phyloP scores from a whole-genome alignment of 2,113 vertebrate species.

The Malurus melanocephalus region DNA sequence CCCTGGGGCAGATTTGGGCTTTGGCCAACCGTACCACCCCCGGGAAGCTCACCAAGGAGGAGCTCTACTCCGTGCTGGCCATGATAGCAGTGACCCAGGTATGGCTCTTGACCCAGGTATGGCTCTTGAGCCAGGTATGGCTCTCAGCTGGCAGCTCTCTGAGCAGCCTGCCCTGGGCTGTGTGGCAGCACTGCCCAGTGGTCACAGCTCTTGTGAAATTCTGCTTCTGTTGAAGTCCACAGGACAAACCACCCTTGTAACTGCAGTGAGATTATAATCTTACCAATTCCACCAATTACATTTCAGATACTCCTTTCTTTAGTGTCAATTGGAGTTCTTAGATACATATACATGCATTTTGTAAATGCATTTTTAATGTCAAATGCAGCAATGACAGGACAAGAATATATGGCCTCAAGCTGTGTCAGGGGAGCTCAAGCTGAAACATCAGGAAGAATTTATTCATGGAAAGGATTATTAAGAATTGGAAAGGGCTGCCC shows the following conservation, averaged over 20 bases:
- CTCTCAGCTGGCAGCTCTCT: background rate
- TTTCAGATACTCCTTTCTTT: background rate
- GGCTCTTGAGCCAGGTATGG: conserved; percentile 77
- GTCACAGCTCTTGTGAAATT: background rate
- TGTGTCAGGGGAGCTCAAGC: background rate
- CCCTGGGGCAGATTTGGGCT: conserved; percentile 96
- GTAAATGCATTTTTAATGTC: background rate
- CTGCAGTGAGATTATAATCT: background rate
- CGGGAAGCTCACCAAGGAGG: conserved; percentile 95
- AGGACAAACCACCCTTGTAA: background rate
- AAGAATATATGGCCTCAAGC: background rate
- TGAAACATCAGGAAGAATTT: background rate
- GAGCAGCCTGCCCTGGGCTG: background rate
- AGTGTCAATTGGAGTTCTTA: background rate
- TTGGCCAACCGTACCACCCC: conserved; percentile 94
- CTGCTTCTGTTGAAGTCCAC: background rate
- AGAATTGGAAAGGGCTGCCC: background rate
- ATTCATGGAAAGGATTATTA: too few species aligned
- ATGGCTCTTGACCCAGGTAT: conserved; percentile 79
- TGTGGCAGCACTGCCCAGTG: background rate
- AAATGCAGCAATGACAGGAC: background rate
- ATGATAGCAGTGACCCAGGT: conserved; percentile 95
- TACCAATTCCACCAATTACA: background rate
- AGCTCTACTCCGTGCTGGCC: conserved; percentile 91
- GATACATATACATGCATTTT: too few species aligned